phyloP scores from a whole-genome alignment of 2,888 invertebrate genomes.

The Ophion costatus region DNA sequence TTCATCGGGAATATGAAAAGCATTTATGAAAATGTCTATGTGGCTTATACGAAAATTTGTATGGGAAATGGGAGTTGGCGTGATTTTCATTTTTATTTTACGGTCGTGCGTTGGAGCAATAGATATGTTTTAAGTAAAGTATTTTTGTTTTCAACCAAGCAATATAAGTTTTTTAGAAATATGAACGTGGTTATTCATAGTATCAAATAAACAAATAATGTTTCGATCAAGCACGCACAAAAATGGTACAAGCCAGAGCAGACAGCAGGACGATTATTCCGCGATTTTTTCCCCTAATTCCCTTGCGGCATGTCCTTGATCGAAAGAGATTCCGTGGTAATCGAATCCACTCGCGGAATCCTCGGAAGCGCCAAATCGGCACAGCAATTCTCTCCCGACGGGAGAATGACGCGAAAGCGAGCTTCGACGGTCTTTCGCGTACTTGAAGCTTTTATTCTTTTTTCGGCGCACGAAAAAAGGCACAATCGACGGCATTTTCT shows the following conservation, averaged over 20 bases:
- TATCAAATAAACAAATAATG: too few relatives aligned
- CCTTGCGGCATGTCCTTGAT: slow-evolving; percentile 1
- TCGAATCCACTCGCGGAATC: slow-evolving; percentile 32
- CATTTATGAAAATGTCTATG: too few relatives aligned
- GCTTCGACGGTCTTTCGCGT: slow-evolving; percentile 33
- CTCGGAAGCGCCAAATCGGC: slow-evolving; percentile 38
- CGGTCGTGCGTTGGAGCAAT: too few relatives aligned
- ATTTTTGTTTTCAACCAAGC: too few relatives aligned
- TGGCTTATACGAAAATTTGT: too few relatives aligned
- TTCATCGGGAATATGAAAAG: too few relatives aligned
- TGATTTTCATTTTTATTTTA: too few relatives aligned
- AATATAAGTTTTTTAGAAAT: not conserved
- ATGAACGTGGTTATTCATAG: not conserved
- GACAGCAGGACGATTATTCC: slow-evolving; percentile 27
- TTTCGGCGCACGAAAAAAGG: not conserved
- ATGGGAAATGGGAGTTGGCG: too few relatives aligned
- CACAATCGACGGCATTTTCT: not conserved
- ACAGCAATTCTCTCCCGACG: slow-evolving; percentile 15
- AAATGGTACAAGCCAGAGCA: not conserved
- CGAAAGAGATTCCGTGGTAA: slow-evolving; percentile 44
- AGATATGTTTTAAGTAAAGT: too few relatives aligned
- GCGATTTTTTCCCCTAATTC: slow-evolving; percentile 26
- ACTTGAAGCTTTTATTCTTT: slow-evolving; percentile 34
- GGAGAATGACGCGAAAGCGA: slow-evolving; percentile 27
- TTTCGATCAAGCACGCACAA: too few relatives aligned